Percentiles rank a stretch among this genome's conserved stretches.
Conservation (phyloP, 2,888 invertebrate species). For the Argyra leucocephala region DNA sequence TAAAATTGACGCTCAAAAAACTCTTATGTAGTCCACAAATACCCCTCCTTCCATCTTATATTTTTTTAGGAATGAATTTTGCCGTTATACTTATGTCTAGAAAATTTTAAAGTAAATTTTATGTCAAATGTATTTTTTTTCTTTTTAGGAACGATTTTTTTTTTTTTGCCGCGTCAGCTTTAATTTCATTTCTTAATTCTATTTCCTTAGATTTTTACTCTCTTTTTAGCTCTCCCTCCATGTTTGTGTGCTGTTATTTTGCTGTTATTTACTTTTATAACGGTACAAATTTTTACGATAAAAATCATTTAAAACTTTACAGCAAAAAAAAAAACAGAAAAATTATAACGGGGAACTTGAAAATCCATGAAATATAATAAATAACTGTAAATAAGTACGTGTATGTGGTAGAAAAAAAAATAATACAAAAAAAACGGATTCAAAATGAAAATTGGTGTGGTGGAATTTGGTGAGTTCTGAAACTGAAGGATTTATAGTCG, state of each 20-base stretch:
- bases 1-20: no score
- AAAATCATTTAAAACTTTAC: background rate
- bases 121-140: no score
- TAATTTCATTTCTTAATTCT: background rate
- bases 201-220: background rate
- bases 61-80: no score
- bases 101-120: no score
- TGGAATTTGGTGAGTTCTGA: slow-evolving; percentile 1
- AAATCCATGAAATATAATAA: background rate
- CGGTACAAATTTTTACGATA: background rate
- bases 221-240: no score
- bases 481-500: slow-evolving; percentile 3
- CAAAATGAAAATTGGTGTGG: background rate
- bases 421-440: background rate
- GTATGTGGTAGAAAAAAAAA: background rate
- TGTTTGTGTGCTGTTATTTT: background rate
- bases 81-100: no score
- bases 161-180: background rate
- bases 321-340: no score
- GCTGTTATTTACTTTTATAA: background rate
- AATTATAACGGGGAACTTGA: background rate
- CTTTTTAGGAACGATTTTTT: background rate
- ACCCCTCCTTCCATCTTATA: no score
- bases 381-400: slow-evolving; percentile 6
- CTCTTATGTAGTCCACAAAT: no score